phyloP scores from a whole-genome alignment of 2,113 vertebrate species.

The Orycteropus afer region DNA sequence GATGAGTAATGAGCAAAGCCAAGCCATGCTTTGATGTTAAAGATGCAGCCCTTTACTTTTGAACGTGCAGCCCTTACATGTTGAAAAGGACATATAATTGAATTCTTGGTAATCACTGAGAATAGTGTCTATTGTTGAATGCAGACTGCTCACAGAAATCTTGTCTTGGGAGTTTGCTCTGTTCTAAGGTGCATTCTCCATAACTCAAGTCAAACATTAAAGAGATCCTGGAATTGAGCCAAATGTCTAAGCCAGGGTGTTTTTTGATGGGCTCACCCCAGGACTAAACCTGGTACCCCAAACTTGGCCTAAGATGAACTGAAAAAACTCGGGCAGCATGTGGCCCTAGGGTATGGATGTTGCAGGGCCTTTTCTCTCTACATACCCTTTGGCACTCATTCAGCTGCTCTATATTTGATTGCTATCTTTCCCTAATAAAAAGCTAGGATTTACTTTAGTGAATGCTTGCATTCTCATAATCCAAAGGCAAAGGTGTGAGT shows the following conservation, averaged over 20 bases:
- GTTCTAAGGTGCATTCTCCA: conserved; percentile 24
- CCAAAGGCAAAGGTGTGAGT: background rate
- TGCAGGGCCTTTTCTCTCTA: background rate
- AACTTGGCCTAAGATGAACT: background rate
- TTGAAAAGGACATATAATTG: background rate
- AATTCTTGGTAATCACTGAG: conserved; percentile 42
- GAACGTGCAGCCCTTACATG: background rate
- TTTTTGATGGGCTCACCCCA: background rate
- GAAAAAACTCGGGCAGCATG: background rate
- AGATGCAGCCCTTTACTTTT: background rate
- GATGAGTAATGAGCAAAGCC: conserved; percentile 11
- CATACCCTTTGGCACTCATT: background rate
- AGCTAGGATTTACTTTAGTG: background rate
- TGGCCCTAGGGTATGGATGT: background rate
- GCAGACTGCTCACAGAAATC: background rate
- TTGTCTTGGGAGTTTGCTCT: background rate
- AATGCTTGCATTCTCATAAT: background rate
- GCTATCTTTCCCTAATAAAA: background rate
- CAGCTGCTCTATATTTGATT: background rate
- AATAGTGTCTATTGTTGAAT: background rate
- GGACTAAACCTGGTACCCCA: background rate
- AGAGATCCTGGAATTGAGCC: background rate
- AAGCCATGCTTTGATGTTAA: conserved; percentile 27
- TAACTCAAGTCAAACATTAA: background rate
- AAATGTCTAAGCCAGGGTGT: background rate